Evolutionary conservation across 2,888 invertebrate genomes (phyloP).

Genomic region (Noctua comes): DNA sequence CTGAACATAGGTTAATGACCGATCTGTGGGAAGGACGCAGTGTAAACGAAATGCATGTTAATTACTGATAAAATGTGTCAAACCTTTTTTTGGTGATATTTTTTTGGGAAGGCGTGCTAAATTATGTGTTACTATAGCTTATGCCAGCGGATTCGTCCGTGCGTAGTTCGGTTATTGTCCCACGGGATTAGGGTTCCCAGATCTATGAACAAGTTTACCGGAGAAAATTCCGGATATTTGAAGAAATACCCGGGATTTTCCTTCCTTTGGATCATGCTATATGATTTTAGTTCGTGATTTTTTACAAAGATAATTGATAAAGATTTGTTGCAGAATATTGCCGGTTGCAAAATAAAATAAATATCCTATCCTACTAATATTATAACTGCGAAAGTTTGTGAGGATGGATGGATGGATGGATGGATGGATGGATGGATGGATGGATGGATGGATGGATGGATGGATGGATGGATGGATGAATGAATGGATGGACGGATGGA

Average conservation of each 20-base stretch:
- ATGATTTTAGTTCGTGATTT: neutral
- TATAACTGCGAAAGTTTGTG: too few species aligned
- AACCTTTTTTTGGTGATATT: too few species aligned
- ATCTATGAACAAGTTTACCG: neutral
- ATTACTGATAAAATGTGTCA: too few species aligned
- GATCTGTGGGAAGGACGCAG: neutral
- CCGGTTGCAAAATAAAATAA: neutral
- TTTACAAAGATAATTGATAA: neutral
- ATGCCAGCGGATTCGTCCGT: too few species aligned
- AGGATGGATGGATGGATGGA: too few species aligned
- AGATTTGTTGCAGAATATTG: neutral
- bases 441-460: too few species aligned
- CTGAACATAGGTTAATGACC: neutral
- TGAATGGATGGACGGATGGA: too few species aligned
- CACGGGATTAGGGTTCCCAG: conserved; percentile 3
- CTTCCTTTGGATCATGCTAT: neutral
- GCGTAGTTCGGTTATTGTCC: too few species aligned
- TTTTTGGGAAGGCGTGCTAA: neutral
- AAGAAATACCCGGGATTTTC: neutral
- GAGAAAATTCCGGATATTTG: too few species aligned
- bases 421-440: too few species aligned
- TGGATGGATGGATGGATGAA: too few species aligned
- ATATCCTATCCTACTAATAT: too few species aligned
- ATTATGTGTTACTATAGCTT: neutral
- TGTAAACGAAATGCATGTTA: neutral